Percentiles rank a stretch among this genome's conserved stretches.
These are phyloP conservation scores for Exocentrus adspersus DNA, from an alignment of 2,888 invertebrate genomes.

Conservation along the genomic window DNA sequence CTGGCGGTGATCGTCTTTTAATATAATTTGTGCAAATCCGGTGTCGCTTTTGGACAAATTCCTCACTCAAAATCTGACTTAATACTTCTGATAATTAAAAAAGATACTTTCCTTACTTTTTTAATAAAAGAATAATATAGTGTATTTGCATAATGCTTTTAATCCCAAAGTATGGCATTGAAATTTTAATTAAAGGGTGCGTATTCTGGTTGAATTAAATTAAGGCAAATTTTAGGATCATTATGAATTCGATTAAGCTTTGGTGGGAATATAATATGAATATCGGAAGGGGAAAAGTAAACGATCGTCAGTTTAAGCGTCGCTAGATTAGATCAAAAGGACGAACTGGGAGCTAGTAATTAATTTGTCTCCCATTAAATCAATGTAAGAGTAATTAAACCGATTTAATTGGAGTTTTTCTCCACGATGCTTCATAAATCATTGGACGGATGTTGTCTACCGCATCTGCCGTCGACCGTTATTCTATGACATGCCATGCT, in stretches of 20 bases:
- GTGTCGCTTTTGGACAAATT: neutral
- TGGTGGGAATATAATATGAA: constrained; percentile 14
- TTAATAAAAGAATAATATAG: neutral
- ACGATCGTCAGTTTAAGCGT: constrained; percentile 35
- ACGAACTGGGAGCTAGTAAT: constrained; percentile 40
- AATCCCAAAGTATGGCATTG: neutral
- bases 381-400: constrained; percentile 43
- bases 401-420: constrained; percentile 50
- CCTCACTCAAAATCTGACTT: neutral
- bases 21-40: neutral
- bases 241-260: constrained; percentile 18
- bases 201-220: constrained; percentile 10
- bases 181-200: constrained; percentile 7
- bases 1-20: neutral
- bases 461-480: constrained; percentile 45
- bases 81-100: neutral
- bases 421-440: constrained; percentile 42
- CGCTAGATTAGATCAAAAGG: constrained; percentile 35
- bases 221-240: constrained; percentile 14
- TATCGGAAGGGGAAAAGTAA: constrained; percentile 21
- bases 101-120: neutral
- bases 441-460: constrained; percentile 41
- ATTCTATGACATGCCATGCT: constrained; percentile 44
- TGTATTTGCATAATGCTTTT: neutral
- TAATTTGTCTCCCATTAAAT: constrained; percentile 49